phyloP scores from a whole-genome alignment of 2,888 invertebrate species.

The Penaeus monodon region DNA sequence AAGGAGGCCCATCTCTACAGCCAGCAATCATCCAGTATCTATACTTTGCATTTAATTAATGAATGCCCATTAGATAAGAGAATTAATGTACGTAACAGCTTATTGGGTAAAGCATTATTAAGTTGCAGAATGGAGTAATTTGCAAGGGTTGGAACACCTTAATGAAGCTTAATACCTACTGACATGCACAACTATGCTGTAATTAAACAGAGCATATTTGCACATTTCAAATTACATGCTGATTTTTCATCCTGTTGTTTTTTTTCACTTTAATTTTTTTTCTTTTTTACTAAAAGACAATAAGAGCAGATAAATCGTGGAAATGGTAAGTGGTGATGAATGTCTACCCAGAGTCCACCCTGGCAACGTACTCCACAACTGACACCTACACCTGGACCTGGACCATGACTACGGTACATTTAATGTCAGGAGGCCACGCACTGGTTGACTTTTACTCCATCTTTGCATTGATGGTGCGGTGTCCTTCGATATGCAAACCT shows the following conservation, averaged over 20 bases:
- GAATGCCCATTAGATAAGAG: conserved; percentile 60
- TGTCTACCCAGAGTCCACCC: conserved; percentile 16
- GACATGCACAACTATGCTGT: conserved; percentile 40
- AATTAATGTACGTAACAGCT: conserved; percentile 60
- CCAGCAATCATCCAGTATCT: conserved; percentile 54
- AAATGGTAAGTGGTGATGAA: no score
- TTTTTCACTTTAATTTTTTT: no score
- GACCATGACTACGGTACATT: conserved; percentile 54
- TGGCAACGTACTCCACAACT: conserved; percentile 56
- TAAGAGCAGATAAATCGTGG: no score
- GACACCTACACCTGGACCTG: conserved; percentile 56
- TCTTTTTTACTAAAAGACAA: no score
- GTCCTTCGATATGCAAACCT: conserved; percentile 39
- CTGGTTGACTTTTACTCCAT: conserved; percentile 62
- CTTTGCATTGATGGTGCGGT: conserved; percentile 50
- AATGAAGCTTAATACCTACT: conserved; percentile 22
- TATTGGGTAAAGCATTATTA: conserved; percentile 59
- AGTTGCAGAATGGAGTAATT: conserved; percentile 59
- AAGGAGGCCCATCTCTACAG: not conserved
- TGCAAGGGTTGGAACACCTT: conserved; percentile 50
- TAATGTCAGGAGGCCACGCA: conserved; percentile 58
- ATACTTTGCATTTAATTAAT: conserved; percentile 64
- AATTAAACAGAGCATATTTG: conserved; percentile 28
- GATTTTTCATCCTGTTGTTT: no score
- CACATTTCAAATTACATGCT: conserved; percentile 2